A percentile compares a stretch with the other conserved stretches of the same genome.
These are phyloP conservation scores for Myotis vivesi DNA, from an alignment of 2,797 vertebrate genomes.

Conservation along the genomic window DNA sequence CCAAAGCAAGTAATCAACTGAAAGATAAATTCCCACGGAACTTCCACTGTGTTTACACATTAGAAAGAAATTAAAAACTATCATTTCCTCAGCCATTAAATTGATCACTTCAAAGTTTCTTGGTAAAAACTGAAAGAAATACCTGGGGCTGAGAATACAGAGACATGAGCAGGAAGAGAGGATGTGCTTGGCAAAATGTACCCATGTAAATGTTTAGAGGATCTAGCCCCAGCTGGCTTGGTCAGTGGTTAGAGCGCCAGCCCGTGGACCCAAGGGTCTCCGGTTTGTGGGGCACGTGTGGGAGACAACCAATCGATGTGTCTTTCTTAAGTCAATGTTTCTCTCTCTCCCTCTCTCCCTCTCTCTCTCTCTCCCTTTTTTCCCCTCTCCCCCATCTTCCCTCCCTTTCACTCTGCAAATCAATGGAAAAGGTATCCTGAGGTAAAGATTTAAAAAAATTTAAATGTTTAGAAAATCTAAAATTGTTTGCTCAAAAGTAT, in stretches of 20 bases:
- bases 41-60: constrained; percentile 10
- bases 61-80: constrained; percentile 46
- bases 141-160: not conserved
- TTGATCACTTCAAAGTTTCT: not conserved
- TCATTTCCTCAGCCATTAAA: constrained; percentile 27
- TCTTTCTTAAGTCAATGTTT: too few relatives aligned
- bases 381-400: too few relatives aligned
- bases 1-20: constrained; percentile 49
- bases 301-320: too few relatives aligned
- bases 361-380: too few relatives aligned
- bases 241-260: too few relatives aligned
- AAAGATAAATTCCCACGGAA: constrained; percentile 62
- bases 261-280: too few relatives aligned
- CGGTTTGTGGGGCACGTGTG: too few relatives aligned
- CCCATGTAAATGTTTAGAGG: not conserved
- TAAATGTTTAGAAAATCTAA: constrained; percentile 16
- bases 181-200: not conserved
- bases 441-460: not conserved
- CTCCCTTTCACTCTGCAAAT: too few relatives aligned
- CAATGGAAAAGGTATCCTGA: too few relatives aligned
- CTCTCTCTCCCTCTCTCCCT: too few relatives aligned
- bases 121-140: constrained; percentile 45
- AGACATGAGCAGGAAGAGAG: not conserved
- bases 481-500: not conserved
- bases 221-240: not conserved